Percentiles rank a stretch among this genome's conserved stretches.
phyloP scores from a whole-genome alignment of 2,888 invertebrate genomes.

The Orthonychiurus folsomi region DNA sequence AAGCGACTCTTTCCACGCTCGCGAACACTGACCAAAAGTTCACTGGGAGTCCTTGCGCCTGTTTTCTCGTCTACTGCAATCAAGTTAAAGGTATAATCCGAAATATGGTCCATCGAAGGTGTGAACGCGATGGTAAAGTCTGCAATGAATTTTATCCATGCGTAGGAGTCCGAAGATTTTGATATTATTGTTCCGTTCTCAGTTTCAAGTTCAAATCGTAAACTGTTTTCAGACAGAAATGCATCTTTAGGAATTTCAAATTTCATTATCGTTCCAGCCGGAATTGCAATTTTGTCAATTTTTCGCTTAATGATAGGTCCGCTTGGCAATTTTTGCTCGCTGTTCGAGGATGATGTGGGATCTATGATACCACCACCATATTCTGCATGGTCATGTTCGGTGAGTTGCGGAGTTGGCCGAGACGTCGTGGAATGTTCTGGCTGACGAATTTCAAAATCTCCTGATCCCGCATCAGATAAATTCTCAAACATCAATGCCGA shows the following conservation, averaged over 20 bases:
- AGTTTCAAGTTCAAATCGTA: slow-evolving; percentile 4
- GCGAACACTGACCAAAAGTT: slow-evolving; percentile 18
- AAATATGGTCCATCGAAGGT: slow-evolving; percentile 23
- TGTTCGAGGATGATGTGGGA: background rate
- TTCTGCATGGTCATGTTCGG: background rate
- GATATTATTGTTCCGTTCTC: background rate
- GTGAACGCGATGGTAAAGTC: slow-evolving; percentile 1
- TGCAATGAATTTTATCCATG: slow-evolving; percentile 9
- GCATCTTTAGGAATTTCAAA: slow-evolving; percentile 10
- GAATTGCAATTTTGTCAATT: slow-evolving; percentile 12
- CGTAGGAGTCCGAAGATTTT: background rate
- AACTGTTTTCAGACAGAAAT: background rate
- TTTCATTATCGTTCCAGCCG: slow-evolving; percentile 12
- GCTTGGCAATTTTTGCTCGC: background rate
- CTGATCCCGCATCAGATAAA: background rate
- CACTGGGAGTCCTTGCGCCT: background rate
- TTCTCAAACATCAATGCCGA: background rate
- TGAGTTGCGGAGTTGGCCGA: background rate
- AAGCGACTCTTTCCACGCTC: slow-evolving; percentile 23
- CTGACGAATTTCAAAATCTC: background rate
- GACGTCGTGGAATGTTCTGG: background rate
- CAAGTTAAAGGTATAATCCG: slow-evolving; percentile 22
- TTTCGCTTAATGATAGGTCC: background rate
- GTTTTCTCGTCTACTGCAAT: slow-evolving; percentile 19
- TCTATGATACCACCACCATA: background rate